Base-by-base conservation (phyloP, 2,888 invertebrate species). In the Pristionchus entomophagus region DNA sequence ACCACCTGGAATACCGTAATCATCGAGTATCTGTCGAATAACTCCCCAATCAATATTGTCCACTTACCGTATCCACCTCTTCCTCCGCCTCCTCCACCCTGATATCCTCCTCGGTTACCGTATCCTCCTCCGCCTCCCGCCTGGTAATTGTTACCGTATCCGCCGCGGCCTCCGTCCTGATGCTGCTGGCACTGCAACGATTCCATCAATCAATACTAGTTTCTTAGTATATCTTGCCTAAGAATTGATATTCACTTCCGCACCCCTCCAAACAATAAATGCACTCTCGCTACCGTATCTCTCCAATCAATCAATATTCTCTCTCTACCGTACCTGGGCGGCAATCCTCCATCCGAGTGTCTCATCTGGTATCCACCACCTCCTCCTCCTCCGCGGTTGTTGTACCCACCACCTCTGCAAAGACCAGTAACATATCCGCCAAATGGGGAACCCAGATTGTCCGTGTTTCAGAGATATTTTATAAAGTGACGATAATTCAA, bases 331-430 rank as follows among this genome's bases (percentile, higher is more conserved):
- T 59, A 59, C 56, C 59, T 82, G 82, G 8, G 53, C 35, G 32
- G 51, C 82, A 56, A 82, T 82, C 82, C 82, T 82, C 82, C 82
- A 38, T 82, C 82, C 29, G 82, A 82, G 41, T 82, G 82, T 26
- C 82, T 53, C 38, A 26, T n/a, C 41, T 81, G 82, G 29, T 82
- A 82, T 35, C 82, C 81, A 17, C 78, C 78, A 3, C 77, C 49
- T 53, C 65, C n/a, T 32, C 78, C 78, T 29, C 78, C 78, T 14
- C 78, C 78, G 32, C 29, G 10, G 35, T 22, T 22, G 78, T 77
- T 29, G 19, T 38, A 12, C 1, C 32, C 32, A 10, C 65, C 65
- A 19, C 65, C 65, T 35, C 35, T 65, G 35, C 35, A 32, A 45
- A 45, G 14, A 45, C 82, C 62, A 45, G 32, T 87, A 86, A 6